Percentiles rank a stretch among this genome's conserved stretches.
These are phyloP conservation scores for Alviniconcha strummeri DNA, from an alignment of 2,888 invertebrate genomes.

Conservation along the genomic window DNA sequence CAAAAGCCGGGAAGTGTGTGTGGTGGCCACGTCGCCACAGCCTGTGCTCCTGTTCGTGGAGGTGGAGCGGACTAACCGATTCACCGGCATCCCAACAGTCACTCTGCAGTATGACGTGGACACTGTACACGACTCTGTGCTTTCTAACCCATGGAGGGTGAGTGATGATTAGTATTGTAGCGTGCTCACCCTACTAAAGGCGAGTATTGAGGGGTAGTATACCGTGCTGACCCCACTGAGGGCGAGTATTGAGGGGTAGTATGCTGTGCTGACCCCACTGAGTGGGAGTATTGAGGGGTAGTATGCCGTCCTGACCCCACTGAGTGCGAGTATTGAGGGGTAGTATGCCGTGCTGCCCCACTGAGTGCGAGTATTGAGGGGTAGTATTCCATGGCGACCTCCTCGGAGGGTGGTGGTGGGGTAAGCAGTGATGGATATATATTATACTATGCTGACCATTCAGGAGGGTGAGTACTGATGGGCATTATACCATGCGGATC, in stretches of 20 bases:
- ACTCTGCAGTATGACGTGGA: conserved; percentile 25
- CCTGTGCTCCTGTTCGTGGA: conserved; percentile 22
- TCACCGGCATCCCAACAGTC: conserved; percentile 25
- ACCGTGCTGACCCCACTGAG: background rate
- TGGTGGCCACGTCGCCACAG: background rate
- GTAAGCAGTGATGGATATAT: too few relatives aligned
- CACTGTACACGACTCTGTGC: background rate
- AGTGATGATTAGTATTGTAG: background rate
- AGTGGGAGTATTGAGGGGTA: background rate
- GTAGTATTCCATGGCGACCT: background rate
- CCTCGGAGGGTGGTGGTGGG: too few relatives aligned
- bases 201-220: background rate
- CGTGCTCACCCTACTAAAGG: conserved; percentile 20
- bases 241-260: background rate
- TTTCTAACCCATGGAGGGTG: conserved; percentile 27
- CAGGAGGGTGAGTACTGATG: too few relatives aligned
- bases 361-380: background rate
- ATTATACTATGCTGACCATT: too few relatives aligned
- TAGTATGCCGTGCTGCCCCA: background rate
- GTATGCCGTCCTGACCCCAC: background rate
- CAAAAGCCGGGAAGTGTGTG: conserved; percentile 23
- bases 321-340: background rate
- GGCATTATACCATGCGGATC: too few relatives aligned
- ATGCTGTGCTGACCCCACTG: background rate
- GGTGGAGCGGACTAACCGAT: conserved; percentile 23